Evolutionary conservation across 2,113 vertebrate genomes (phyloP).

Genomic region (Scalopus aquaticus): DNA sequence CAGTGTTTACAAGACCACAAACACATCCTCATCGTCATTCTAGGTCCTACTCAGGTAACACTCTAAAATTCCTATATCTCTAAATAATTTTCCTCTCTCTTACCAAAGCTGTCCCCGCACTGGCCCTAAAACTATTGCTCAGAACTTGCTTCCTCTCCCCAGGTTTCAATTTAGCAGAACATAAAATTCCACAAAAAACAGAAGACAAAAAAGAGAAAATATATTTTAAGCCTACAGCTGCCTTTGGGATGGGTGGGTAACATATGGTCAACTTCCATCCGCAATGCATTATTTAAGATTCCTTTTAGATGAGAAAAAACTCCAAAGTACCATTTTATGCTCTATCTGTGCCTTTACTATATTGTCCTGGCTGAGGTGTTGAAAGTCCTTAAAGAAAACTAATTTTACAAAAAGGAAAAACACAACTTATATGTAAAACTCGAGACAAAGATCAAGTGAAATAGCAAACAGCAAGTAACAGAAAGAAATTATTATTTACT

Average conservation of each 20-base stretch:
- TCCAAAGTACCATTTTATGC: not conserved
- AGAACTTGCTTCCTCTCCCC: not conserved
- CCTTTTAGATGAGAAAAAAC: not conserved
- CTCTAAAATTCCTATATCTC: not conserved
- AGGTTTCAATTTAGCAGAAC: not conserved
- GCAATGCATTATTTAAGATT: constrained; percentile 7
- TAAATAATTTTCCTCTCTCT: not conserved
- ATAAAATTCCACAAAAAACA: not conserved
- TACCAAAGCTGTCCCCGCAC: not conserved
- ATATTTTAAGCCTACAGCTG: not conserved
- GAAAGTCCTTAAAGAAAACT: not conserved
- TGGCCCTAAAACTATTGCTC: not conserved
- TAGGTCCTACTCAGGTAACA: not conserved
- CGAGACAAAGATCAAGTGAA: not conserved
- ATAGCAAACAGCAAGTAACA: not conserved
- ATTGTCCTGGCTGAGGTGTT: not conserved
- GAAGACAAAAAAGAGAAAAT: not conserved
- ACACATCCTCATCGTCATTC: not conserved
- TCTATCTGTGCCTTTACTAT: not conserved
- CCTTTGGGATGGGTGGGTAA: not conserved
- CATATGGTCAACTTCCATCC: not conserved
- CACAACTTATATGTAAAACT: not conserved
- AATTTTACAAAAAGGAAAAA: constrained; percentile 33
- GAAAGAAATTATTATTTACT: not conserved
- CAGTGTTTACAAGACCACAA: not conserved